These are phyloP conservation scores for Idaea dimidiata DNA, from an alignment of 2,888 invertebrate genomes.

Conservation along the genomic window DNA sequence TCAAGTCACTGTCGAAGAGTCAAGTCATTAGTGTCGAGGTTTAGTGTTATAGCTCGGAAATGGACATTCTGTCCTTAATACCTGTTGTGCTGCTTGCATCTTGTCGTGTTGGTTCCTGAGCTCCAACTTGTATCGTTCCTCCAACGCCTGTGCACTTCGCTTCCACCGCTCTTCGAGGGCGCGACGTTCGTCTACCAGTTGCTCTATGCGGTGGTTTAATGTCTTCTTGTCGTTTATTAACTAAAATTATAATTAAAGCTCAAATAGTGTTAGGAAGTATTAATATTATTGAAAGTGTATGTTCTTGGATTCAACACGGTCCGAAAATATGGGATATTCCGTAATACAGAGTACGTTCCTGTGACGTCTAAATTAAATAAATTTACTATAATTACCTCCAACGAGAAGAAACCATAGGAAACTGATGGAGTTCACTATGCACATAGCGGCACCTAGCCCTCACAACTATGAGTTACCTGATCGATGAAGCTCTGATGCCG, in stretches of 20 bases:
- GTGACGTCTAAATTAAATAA: too few relatives aligned
- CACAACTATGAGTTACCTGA: slow-evolving; percentile 67
- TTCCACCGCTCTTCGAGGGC: slow-evolving; percentile 84
- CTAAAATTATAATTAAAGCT: slow-evolving; percentile 46
- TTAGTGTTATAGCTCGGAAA: too few relatives aligned
- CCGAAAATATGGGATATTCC: too few relatives aligned
- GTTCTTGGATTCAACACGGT: too few relatives aligned
- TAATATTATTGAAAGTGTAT: too few relatives aligned
- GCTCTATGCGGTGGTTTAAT: slow-evolving; percentile 87
- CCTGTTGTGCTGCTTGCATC: slow-evolving; percentile 88
- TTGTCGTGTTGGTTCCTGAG: slow-evolving; percentile 88
- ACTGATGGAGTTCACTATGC: too few relatives aligned
- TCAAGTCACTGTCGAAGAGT: too few relatives aligned
- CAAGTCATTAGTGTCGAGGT: too few relatives aligned
- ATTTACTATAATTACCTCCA: too few relatives aligned
- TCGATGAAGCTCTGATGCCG: slow-evolving; percentile 92
- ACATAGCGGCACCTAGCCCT: too few relatives aligned
- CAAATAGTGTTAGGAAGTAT: slow-evolving; percentile 3
- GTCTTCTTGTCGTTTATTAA: slow-evolving; percentile 89
- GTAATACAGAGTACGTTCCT: too few relatives aligned
- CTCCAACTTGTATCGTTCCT: slow-evolving; percentile 88
- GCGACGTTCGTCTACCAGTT: slow-evolving; percentile 83
- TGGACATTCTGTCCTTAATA: slow-evolving; percentile 23
- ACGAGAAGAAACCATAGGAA: too few relatives aligned
- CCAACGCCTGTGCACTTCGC: slow-evolving; percentile 84